Conservation (phyloP, 2,797 vertebrate genomes). For the Sorex maritimensis region DNA sequence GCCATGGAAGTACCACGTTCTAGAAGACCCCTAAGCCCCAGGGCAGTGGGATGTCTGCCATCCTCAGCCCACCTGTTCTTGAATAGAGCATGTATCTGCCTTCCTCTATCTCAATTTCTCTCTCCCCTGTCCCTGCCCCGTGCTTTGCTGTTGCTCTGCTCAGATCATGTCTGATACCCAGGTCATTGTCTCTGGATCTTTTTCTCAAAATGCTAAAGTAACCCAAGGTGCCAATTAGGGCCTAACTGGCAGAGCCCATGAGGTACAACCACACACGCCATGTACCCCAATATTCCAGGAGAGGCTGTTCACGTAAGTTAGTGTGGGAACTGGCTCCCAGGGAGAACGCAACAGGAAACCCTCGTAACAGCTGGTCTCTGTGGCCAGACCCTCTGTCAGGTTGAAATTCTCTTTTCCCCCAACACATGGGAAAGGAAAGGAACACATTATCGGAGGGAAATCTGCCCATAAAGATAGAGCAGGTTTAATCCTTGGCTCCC, state of each 20-base stretch:
- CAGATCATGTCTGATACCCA: slow-evolving; percentile 12
- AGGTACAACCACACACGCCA: not conserved
- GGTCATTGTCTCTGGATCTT: slow-evolving; percentile 19
- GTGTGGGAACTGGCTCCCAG: not conserved
- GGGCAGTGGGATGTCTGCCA: not conserved
- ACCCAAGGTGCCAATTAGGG: not conserved
- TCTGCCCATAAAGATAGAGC: slow-evolving; percentile 89
- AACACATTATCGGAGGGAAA: slow-evolving; percentile 84
- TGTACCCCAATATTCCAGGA: not conserved
- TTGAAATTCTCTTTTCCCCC: slow-evolving; percentile 75
- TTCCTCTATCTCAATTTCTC: slow-evolving; percentile 8
- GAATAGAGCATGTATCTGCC: slow-evolving; percentile 10
- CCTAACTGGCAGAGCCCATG: not conserved
- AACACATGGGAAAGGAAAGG: slow-evolving; percentile 85
- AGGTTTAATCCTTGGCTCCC: slow-evolving; percentile 85
- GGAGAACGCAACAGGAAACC: not conserved
- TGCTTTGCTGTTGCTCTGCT: not conserved
- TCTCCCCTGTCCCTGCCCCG: not conserved
- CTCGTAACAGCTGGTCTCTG: slow-evolving; percentile 59
- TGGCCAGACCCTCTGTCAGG: slow-evolving; percentile 26
- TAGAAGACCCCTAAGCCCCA: not conserved
- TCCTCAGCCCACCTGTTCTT: not conserved
- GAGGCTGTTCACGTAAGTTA: not conserved
- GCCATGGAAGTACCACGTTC: not conserved
- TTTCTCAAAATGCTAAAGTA: not conserved